Conservation (phyloP, 1,140 invertebrate genomes). For the Aleiodes sp. region DNA sequence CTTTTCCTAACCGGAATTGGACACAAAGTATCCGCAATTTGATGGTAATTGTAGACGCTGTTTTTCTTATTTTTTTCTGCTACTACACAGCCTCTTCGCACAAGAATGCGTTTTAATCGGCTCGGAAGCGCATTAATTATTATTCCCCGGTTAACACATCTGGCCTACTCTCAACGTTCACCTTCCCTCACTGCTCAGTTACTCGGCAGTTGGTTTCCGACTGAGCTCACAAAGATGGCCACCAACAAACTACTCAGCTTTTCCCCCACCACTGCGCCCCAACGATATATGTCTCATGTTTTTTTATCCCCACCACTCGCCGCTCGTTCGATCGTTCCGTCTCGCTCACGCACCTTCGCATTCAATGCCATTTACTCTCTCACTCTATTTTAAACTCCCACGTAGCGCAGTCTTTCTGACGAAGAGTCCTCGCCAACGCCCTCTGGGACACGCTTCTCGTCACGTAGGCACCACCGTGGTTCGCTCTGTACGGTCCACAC, state of each 20-base stretch:
- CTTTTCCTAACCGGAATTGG: slow-evolving; percentile 40
- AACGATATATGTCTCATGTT: background rate
- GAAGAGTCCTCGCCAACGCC: slow-evolving; percentile 42
- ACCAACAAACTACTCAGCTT: slow-evolving; percentile 25
- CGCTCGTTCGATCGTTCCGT: background rate
- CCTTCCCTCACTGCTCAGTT: slow-evolving; percentile 62
- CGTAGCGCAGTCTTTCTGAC: background rate
- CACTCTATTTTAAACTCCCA: background rate
- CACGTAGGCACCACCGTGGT: slow-evolving; percentile 45
- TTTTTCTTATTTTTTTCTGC: slow-evolving; percentile 42
- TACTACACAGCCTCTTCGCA: slow-evolving; percentile 57
- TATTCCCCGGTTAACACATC: slow-evolving; percentile 62
- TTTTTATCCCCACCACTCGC: background rate
- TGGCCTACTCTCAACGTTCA: slow-evolving; percentile 55
- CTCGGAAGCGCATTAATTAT: slow-evolving; percentile 64
- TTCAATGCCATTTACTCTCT: background rate
- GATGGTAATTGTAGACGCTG: slow-evolving; percentile 21
- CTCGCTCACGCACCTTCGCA: background rate
- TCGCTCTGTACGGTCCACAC: background rate
- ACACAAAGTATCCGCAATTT: slow-evolving; percentile 22
- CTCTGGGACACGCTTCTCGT: slow-evolving; percentile 41
- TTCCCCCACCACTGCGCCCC: slow-evolving; percentile 1
- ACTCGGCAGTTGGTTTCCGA: slow-evolving; percentile 65
- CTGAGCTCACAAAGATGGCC: slow-evolving; percentile 56
- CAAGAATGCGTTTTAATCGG: slow-evolving; percentile 53